Evolutionary conservation across 2,113 vertebrate species (phyloP).

Genomic region (Lagopus muta): DNA sequence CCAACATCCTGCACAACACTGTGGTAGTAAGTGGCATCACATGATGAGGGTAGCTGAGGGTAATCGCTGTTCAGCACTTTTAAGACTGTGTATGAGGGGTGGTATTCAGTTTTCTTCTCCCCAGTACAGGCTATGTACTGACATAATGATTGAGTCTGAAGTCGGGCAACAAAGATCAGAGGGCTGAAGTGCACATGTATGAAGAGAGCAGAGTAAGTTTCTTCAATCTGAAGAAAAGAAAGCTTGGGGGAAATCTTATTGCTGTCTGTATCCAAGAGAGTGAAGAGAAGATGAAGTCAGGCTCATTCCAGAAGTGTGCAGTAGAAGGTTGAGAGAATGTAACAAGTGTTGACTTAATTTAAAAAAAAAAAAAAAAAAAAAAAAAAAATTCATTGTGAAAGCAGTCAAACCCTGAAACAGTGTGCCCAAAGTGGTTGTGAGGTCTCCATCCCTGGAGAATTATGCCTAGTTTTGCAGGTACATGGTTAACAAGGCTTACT

Average conservation of each 20-base stretch:
- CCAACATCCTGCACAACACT: not conserved
- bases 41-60: not conserved
- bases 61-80: not conserved
- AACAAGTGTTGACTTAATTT: not conserved
- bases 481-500: not conserved
- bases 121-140: not conserved
- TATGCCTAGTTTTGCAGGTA: not conserved
- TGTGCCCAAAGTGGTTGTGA: not conserved
- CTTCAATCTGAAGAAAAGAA: not conserved
- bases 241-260: not conserved
- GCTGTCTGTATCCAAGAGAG: not conserved
- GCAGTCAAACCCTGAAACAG: not conserved
- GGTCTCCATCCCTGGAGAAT: not conserved
- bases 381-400: not conserved
- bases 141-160: not conserved
- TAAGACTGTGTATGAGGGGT: not conserved
- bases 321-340: not conserved
- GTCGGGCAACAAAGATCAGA: not conserved
- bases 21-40: not conserved
- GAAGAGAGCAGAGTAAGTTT: not conserved
- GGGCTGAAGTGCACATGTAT: not conserved
- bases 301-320: not conserved
- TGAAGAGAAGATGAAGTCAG: not conserved
- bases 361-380: not conserved
- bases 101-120: not conserved